Conservation (phyloP, 1,140 invertebrate species). For the Drosophila saltans region DNA sequence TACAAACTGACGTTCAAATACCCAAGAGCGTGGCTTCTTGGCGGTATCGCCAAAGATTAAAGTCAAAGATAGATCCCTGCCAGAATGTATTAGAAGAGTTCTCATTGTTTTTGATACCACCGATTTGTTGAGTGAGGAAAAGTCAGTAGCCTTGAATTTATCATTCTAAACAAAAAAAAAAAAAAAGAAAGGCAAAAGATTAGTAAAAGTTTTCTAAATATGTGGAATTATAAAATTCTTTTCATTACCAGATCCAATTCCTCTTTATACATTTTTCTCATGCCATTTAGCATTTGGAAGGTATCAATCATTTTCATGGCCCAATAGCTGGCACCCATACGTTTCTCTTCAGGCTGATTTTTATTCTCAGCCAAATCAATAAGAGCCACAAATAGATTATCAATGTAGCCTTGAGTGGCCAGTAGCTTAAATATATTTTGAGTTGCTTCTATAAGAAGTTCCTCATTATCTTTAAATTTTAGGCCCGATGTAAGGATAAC, state of each 20-base stretch:
- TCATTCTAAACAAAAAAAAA: constrained; percentile 45
- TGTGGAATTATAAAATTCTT: background rate
- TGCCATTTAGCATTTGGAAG: constrained; percentile 64
- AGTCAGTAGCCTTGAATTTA: constrained; percentile 51
- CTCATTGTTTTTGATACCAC: constrained; percentile 52
- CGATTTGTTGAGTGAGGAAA: constrained; percentile 50
- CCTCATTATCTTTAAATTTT: constrained; percentile 43
- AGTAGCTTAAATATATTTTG: constrained; percentile 66
- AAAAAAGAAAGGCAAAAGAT: background rate
- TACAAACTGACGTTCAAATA: constrained; percentile 66
- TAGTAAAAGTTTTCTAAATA: background rate
- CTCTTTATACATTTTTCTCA: constrained; percentile 74
- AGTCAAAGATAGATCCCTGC: constrained; percentile 56
- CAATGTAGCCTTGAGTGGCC: constrained; percentile 67
- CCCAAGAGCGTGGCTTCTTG: constrained; percentile 61
- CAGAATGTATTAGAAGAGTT: constrained; percentile 58
- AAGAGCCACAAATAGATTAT: constrained; percentile 64
- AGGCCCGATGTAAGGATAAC: constrained; percentile 59
- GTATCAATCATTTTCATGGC: constrained; percentile 60
- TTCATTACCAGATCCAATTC: constrained; percentile 67
- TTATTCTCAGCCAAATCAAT: constrained; percentile 63
- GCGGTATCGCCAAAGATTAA: constrained; percentile 68
- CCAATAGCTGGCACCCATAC: constrained; percentile 73
- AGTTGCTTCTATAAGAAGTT: constrained; percentile 48
- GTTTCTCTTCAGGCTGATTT: constrained; percentile 25